These are phyloP conservation scores for Acrobeloides nanus DNA, from an alignment of 2,888 invertebrate species.

Conservation along the genomic window DNA sequence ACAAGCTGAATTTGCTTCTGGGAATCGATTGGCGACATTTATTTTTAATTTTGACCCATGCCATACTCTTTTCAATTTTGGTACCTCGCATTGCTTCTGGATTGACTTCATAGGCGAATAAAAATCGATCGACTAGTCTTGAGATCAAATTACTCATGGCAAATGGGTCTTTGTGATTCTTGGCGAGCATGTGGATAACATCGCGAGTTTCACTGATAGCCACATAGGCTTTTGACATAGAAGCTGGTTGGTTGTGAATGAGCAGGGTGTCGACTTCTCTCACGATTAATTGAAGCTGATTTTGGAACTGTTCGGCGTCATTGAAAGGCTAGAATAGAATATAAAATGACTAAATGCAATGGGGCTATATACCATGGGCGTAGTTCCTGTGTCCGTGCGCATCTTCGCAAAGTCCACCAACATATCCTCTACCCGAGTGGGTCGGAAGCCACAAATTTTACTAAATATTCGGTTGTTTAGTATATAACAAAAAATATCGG, in stretches of 20 bases:
- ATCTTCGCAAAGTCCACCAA: conserved; percentile 8
- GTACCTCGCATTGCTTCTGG: too few species aligned
- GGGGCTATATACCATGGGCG: conserved; percentile 59
- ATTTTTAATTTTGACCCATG: too few species aligned
- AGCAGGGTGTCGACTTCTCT: neutral
- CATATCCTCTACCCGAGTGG: conserved; percentile 36
- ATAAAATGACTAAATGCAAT: neutral
- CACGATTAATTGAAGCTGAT: neutral
- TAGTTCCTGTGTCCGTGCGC: neutral
- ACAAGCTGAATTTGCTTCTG: too few species aligned
- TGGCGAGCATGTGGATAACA: too few species aligned
- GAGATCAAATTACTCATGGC: too few species aligned
- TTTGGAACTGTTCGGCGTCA: neutral
- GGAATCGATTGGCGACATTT: too few species aligned
- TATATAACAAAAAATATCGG: conserved; percentile 1
- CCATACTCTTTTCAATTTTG: too few species aligned
- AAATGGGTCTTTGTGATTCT: too few species aligned
- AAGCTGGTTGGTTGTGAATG: neutral
- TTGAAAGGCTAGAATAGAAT: neutral
- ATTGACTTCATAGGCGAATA: too few species aligned
- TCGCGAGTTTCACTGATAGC: neutral
- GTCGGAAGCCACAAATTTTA: conserved; percentile 49
- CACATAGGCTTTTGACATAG: neutral
- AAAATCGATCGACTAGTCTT: too few species aligned
- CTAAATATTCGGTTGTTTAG: conserved; percentile 17